Evolutionary conservation across 1,140 invertebrate genomes (phyloP), one percentile per base, ranked within the genome.

Genomic region (Drosophila lowei): DNA sequence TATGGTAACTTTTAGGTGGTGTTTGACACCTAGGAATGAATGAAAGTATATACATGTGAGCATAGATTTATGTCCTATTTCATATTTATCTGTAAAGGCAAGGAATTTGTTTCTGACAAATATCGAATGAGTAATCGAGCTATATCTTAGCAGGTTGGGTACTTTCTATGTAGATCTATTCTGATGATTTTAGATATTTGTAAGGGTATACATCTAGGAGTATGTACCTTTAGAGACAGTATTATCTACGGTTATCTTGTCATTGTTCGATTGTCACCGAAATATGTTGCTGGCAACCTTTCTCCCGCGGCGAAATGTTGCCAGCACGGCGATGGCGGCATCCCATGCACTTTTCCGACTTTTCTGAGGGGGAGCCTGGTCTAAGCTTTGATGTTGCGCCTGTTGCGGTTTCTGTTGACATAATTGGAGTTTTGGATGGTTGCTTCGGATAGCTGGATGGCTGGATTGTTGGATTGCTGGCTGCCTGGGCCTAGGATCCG

Each of bases 331-430:
- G 5, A 16, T 67, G 65, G 58, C 46, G n/a, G 65, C 65, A 68
- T 41, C 63, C 65, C 43, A 44, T 62, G 70, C 67, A 63, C 67
- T 63, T 55, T 63, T 72, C 41, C 52, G n/a, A 5, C 5, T 5
- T 6, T 13, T 21, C 4, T 28, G 18, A 38, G 43, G 48, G 8
- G 49, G 25, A 52, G 53, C 49, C 54, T 52, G 65, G 64, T 53
- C 70, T 63, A 21, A 49, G 80, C 80, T 84, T 86, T 86, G 83
- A 88, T 86, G 81, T 86, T 81, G 77, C 62, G 68, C 68, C 70
- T 78, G 74, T 75, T 64, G 83, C 72, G 71, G 78, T 86, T 88
- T 83, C 78, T 88, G 84, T 88, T 88, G 83, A 88, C 83, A 88
- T 86, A 86, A 86, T 88, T 86, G 83, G 83, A 86, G 65, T 88